These are phyloP conservation scores for Eriocheir sinensis DNA, from an alignment of 1,140 invertebrate species.

Conservation along the genomic window DNA sequence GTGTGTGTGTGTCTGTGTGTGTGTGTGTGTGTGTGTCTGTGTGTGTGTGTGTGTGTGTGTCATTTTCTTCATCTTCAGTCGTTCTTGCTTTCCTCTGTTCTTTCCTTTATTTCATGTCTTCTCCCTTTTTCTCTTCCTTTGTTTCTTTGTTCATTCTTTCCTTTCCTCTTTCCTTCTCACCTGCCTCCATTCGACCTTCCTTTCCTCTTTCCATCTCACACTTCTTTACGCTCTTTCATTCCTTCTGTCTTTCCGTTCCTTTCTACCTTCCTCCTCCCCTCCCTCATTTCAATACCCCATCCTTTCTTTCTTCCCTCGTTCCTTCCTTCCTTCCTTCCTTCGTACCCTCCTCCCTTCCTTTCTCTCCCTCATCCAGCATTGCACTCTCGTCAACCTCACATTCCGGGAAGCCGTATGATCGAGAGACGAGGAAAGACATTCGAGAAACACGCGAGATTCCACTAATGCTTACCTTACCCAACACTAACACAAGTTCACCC, in stretches of 20 bases:
- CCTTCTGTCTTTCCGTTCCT: slow-evolving; percentile 3
- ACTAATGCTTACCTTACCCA: background rate
- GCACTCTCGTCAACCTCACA: background rate
- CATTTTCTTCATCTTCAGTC: background rate
- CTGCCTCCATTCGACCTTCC: background rate
- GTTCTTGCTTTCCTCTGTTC: background rate
- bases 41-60: background rate
- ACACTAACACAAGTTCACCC: background rate
- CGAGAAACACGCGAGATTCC: background rate
- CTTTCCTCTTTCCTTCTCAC: slow-evolving; percentile 1
- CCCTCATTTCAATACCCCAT: background rate
- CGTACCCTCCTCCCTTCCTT: background rate
- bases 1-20: too few species aligned
- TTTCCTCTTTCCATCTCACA: background rate
- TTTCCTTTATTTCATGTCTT: background rate
- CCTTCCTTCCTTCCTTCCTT: background rate
- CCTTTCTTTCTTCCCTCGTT: background rate
- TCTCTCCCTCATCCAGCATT: too few species aligned
- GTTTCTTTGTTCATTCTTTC: background rate
- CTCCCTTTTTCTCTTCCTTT: too few species aligned
- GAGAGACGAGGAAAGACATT: background rate
- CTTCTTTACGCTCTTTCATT: background rate
- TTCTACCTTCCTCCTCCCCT: background rate
- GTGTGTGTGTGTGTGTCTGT: too few species aligned
- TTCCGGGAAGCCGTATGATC: background rate